Conservation (phyloP, 2,888 invertebrate species). For the Cosmopolites sordidus region DNA sequence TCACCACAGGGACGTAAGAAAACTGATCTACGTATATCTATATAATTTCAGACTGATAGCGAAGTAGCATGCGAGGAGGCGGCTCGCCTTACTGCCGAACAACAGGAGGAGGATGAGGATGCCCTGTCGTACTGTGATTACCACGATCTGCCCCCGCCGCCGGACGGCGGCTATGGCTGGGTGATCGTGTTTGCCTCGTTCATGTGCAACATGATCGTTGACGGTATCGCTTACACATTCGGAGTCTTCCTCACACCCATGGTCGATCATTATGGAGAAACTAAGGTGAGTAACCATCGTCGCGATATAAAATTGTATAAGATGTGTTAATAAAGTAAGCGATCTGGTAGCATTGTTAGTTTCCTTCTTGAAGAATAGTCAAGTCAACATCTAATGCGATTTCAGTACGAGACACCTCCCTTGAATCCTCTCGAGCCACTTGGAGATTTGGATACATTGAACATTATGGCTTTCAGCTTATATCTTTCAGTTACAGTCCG, state of each 20-base stretch:
- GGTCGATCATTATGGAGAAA: constrained; percentile 75
- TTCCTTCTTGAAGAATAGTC: no score
- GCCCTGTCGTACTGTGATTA: constrained; percentile 59
- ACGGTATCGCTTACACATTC: constrained; percentile 98
- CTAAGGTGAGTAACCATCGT: constrained; percentile 50
- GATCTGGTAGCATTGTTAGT: no score
- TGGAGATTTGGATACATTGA: no score
- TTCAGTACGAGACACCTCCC: no score
- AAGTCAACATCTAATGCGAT: no score
- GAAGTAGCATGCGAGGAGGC: constrained; percentile 84
- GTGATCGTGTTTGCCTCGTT: constrained; percentile 94
- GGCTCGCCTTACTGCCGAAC: constrained; percentile 66
- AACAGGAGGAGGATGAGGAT: constrained; percentile 58
- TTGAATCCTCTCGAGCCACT: no score
- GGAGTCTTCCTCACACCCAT: constrained; percentile 86
- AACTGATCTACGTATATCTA: no score
- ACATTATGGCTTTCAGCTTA: no score
- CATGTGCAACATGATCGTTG: constrained; percentile 96
- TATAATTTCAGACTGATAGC: constrained; percentile 70
- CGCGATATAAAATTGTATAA: no score
- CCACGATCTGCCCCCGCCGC: constrained; percentile 78
- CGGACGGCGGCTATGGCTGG: constrained; percentile 91
- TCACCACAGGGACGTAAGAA: no score
- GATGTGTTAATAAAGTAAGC: no score
- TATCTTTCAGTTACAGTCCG: no score